Evolutionary conservation across 2,888 invertebrate species (phyloP).

Genomic region (Parasteatoda lunata): DNA sequence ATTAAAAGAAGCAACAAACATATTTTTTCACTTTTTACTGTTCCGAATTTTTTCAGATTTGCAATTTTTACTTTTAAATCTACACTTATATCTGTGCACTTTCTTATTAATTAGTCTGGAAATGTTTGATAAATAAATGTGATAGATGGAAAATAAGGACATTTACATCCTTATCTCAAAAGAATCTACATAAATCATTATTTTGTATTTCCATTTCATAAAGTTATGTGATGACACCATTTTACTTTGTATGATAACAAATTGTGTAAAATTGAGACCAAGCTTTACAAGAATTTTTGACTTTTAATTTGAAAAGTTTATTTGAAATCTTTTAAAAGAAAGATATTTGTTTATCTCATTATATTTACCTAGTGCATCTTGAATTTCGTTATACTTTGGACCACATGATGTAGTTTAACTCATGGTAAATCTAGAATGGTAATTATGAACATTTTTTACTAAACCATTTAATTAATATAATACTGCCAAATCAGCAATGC

Average conservation of each 20-base stretch:
- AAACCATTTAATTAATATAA: too few species aligned
- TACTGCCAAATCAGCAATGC: too few species aligned
- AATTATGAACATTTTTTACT: too few species aligned
- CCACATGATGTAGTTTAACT: too few species aligned
- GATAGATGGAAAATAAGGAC: background rate
- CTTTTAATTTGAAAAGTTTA: background rate
- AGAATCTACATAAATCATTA: background rate
- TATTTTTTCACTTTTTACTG: background rate
- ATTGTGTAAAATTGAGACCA: background rate
- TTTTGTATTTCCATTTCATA: background rate
- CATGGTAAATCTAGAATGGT: too few species aligned
- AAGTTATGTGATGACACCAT: background rate
- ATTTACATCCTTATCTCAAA: background rate
- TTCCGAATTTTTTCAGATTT: slow-evolving; percentile 15
- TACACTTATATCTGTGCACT: background rate
- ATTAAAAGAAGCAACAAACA: background rate
- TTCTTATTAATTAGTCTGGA: background rate
- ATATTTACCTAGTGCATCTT: background rate
- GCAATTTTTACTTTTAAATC: slow-evolving; percentile 2
- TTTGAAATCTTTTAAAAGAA: too few species aligned
- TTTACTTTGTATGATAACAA: background rate
- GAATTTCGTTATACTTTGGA: too few species aligned
- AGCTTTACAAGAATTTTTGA: background rate
- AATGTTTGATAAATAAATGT: background rate
- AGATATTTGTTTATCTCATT: background rate